Conservation (phyloP, 2,888 invertebrate genomes). For the Caenorhabditis uteleia region DNA sequence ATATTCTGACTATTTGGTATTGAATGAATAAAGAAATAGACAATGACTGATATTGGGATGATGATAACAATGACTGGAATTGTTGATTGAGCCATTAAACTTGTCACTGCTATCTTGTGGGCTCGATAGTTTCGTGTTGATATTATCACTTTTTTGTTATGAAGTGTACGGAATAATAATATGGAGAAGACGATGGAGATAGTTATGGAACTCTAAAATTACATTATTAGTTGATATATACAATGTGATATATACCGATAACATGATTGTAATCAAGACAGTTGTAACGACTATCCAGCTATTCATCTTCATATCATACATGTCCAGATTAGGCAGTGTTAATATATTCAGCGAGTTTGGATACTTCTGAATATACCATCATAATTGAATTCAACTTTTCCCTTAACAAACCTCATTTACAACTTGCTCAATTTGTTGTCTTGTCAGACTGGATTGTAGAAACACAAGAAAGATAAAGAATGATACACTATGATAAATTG, state of each 20-base stretch:
- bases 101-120: constrained; percentile 24
- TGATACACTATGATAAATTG: constrained; percentile 12
- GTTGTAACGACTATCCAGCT: constrained; percentile 10
- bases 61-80: constrained; percentile 18
- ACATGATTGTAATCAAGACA: constrained; percentile 10
- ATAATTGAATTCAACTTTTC: too few species aligned
- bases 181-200: constrained; percentile 19
- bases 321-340: constrained; percentile 5
- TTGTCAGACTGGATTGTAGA: constrained; percentile 2
- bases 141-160: not conserved
- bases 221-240: not conserved
- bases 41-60: constrained; percentile 11
- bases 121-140: constrained; percentile 14
- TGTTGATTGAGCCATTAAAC: constrained; percentile 28
- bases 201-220: constrained; percentile 21
- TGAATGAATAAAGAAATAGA: constrained; percentile 23
- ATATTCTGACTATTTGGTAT: constrained; percentile 14
- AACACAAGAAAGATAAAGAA: constrained; percentile 14
- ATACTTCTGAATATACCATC: too few species aligned
- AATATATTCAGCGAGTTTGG: constrained; percentile 18
- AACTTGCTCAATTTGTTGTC: constrained; percentile 2
- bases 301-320: constrained; percentile 16
- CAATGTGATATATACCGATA: not conserved
- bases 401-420: too few species aligned
- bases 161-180: constrained; percentile 14